Base-by-base conservation (phyloP, 2,888 invertebrate genomes). In the Rosalia funebris region DNA sequence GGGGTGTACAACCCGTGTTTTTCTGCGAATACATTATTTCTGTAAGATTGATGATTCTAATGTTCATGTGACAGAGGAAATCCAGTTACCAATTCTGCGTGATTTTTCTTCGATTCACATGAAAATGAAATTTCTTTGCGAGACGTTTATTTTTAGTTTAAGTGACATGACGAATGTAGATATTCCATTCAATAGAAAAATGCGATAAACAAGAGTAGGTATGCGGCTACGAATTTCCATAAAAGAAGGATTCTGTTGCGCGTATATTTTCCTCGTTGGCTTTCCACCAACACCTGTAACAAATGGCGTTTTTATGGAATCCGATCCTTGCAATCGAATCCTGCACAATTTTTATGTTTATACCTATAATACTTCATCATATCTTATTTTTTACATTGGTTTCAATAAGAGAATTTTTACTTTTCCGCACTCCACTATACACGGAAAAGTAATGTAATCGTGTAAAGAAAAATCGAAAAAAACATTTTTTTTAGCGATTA, bases 1-100 rank as follows among this genome's bases (percentile, higher is more conserved):
- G 42, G 48, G 61, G 58, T 41, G 57, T 25, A 64, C 50, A 59
- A 63, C 52, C 44, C 50, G 56, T 68, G 66, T 70, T 67, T 70
- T 66, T 71, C 68, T 60, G 69, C 68, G 73, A 71, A 74, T 72
- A 74, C 70, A 72, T 71, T 73, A 71, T 73, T 66, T 69, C 15
- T 63, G 42, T 44, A 71, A 75, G 75, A 75, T 75, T 74, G 72
- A 75, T 75, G 71, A 69, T 66, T 68, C 68, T 69, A 66, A 70
- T 71, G 71, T 68, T 68, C 66, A 65, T 68, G 62, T 63, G 71
- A 70, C 71, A 67, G 66, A 62, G 48, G 39, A 71, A 71, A 72
- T 71, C 68, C 71, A 71, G 70, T 70, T 69, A 70, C 67, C 63
- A 65, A 65, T 68, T 62, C 61, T 60, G 64, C 60, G 66, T 65